Base-by-base conservation (phyloP, 1,140 invertebrate species). In the Planococcus citri region DNA sequence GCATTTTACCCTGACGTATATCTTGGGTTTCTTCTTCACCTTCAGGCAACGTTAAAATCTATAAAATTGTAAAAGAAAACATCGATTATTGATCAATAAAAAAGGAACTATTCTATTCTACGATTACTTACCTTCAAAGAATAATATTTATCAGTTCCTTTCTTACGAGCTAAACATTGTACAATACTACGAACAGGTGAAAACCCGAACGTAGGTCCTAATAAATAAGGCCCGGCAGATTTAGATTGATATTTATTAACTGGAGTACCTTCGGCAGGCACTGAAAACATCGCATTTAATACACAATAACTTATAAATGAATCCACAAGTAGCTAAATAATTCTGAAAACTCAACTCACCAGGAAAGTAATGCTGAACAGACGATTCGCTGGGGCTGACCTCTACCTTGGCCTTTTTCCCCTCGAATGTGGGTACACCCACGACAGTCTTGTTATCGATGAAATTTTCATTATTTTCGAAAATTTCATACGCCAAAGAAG, bases 1-100 rank as follows among this genome's bases (percentile, higher is more conserved):
- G 76, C 86, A 91, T 89, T 79, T 91, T 91, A 3, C 89, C 89
- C 78, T 91, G 89, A 57, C 82, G 78, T 74, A 91, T 88, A 79
- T 91, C 88, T 73, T 89, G 86, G 0, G 83, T 86, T 78, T 90
- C 88, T 70, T 83, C 79, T 57, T 73, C 73, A 74, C 74, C 72
- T 33, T 81, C 77, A 73, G 80, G 78, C 57, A 84, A 68, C 2
- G 82, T 84, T 64, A 86, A 74, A 71, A 85, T 82, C 82, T 83
- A 73, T 12, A 75, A 74, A 25, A 20, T 14, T 71, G 74, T 68
- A 71, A 21, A 25, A 38, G 21, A 33, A 6, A 33, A 33, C 79
- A 76, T 81, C 80, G 72, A 78, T 80, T 68, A 83, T 75, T 20
- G 80, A 82, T 20, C n/a, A 20, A 6, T 69, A 22, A 68, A 29